Conservation (phyloP, 1,140 invertebrate species). For the Apis florea region DNA sequence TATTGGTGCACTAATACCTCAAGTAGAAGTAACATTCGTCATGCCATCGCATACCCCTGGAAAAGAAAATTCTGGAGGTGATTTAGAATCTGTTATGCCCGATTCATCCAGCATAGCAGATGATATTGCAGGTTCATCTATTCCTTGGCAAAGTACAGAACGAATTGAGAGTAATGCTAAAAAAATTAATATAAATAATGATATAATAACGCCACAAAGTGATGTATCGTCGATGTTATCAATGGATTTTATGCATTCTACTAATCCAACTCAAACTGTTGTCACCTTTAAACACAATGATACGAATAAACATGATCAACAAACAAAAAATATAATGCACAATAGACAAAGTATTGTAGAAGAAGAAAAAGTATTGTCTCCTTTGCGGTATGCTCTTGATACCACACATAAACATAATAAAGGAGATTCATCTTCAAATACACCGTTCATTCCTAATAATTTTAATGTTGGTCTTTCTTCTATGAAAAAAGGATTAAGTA, state of each 20-base stretch:
- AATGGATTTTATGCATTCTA: conserved; percentile 68
- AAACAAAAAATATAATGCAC: conserved; percentile 4
- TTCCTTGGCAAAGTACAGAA: conserved; percentile 63
- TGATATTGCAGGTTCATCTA: conserved; percentile 79
- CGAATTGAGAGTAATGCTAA: conserved; percentile 71
- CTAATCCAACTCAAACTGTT: conserved; percentile 57
- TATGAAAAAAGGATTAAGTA: conserved; percentile 90
- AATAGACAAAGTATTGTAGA: conserved; percentile 35
- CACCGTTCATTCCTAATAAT: conserved; percentile 76
- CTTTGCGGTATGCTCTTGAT: conserved; percentile 34
- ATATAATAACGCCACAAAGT: conserved; percentile 75
- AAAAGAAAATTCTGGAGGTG: conserved; percentile 89
- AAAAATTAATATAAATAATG: conserved; percentile 75
- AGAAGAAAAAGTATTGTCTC: conserved; percentile 43
- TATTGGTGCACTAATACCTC: conserved; percentile 88
- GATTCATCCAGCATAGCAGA: conserved; percentile 91
- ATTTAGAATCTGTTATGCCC: conserved; percentile 89
- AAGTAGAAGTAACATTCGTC: conserved; percentile 92
- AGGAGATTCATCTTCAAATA: conserved; percentile 58
- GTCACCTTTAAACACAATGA: conserved; percentile 78
- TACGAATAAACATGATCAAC: conserved; percentile 65
- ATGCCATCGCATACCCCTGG: conserved; percentile 90
- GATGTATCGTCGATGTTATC: conserved; percentile 75
- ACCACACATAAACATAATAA: conserved; percentile 55
- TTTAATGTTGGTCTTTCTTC: conserved; percentile 84